Conservation (phyloP, 2,888 invertebrate genomes). For the Drosophila nr. medialis region DNA sequence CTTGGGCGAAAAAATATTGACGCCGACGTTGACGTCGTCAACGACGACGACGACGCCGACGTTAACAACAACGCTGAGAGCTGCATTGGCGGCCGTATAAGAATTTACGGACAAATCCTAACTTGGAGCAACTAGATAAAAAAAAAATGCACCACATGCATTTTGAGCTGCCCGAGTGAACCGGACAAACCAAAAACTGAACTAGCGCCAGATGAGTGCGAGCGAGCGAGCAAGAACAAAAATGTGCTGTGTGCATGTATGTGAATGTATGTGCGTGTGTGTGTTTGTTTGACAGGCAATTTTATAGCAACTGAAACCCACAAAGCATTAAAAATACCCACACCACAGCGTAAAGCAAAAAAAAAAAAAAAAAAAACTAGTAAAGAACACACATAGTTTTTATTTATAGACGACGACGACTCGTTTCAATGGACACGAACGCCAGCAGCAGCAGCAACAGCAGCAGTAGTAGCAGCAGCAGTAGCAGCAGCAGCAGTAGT, state of each 20-base stretch:
- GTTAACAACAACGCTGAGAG: constrained; percentile 14
- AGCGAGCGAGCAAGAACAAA: constrained; percentile 53
- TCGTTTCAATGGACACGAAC: constrained; percentile 65
- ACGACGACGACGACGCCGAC: constrained; percentile 46
- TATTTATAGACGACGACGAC: constrained; percentile 65
- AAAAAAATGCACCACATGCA: constrained; percentile 25
- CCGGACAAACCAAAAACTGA: constrained; percentile 34
- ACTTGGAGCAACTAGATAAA: constrained; percentile 25
- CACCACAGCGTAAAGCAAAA: constrained; percentile 27
- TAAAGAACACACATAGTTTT: constrained; percentile 50
- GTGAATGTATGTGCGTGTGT: constrained; percentile 5
- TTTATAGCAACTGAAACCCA: constrained; percentile 43
- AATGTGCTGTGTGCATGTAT: constrained; percentile 20
- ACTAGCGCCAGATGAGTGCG: constrained; percentile 34
- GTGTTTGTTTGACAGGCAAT: constrained; percentile 36
- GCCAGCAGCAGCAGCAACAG: constrained; percentile 45
- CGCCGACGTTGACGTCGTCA: constrained; percentile 45
- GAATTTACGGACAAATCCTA: constrained; percentile 44
- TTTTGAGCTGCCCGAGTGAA: constrained; percentile 50
- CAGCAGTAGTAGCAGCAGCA: constrained; percentile 60
- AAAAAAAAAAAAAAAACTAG: constrained; percentile 41
- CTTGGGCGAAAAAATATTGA: constrained; percentile 44
- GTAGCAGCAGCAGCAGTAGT: constrained; percentile 18
- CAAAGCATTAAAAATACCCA: constrained; percentile 65
- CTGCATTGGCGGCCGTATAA: constrained; percentile 22